Conservation (phyloP, 2,888 invertebrate species). For the Eremobia ochroleuca region DNA sequence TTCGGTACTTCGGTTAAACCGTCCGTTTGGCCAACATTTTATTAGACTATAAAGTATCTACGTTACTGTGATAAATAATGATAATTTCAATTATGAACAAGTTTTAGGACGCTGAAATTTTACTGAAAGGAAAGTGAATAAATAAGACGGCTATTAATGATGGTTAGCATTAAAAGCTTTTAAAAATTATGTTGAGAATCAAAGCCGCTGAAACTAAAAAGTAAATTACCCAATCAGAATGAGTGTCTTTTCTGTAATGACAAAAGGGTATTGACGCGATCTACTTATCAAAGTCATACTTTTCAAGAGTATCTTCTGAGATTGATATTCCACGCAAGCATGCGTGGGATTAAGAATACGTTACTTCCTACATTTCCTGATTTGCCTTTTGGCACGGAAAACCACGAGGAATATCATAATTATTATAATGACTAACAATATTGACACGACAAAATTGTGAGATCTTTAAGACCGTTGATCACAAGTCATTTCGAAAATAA, state of each 20-base stretch:
- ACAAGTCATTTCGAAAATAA: neutral
- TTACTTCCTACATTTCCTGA: slow-evolving; percentile 62
- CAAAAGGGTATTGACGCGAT: slow-evolving; percentile 51
- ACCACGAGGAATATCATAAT: slow-evolving; percentile 24
- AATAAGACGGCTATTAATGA: slow-evolving; percentile 33
- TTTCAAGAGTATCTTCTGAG: slow-evolving; percentile 50
- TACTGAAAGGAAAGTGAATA: slow-evolving; percentile 10
- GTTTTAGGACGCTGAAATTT: slow-evolving; percentile 17
- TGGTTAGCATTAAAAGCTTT: slow-evolving; percentile 15
- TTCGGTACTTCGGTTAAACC: slow-evolving; percentile 36
- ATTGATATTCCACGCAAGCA: slow-evolving; percentile 70
- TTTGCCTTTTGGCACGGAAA: slow-evolving; percentile 44
- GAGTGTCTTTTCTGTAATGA: neutral
- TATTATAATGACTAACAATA: too few relatives aligned
- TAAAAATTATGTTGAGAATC: slow-evolving; percentile 13
- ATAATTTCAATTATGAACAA: slow-evolving; percentile 53
- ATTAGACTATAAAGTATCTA: slow-evolving; percentile 47
- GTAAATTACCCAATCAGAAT: slow-evolving; percentile 1
- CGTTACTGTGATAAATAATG: slow-evolving; percentile 40
- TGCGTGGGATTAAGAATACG: slow-evolving; percentile 69
- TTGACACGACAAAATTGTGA: too few relatives aligned
- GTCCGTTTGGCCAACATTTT: slow-evolving; percentile 40
- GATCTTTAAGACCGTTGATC: neutral
- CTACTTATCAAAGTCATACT: slow-evolving; percentile 67
- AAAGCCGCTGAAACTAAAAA: slow-evolving; percentile 8